phyloP scores from a whole-genome alignment of 1,140 invertebrate genomes.

The Musca vetustissima region DNA sequence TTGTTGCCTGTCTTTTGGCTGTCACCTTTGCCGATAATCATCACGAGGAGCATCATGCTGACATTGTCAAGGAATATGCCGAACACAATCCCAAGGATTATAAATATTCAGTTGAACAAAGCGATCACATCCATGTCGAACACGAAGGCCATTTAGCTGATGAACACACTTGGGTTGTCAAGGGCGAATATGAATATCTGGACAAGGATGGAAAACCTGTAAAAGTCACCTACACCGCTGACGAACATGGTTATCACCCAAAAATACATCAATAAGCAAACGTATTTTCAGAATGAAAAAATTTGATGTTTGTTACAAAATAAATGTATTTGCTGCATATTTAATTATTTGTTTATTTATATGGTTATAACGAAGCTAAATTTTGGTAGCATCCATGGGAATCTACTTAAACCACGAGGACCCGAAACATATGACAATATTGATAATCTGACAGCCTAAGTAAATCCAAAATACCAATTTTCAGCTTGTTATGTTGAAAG shows the following conservation, averaged over 20 bases:
- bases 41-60: slow-evolving; percentile 15
- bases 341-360: no score
- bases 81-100: slow-evolving; percentile 33
- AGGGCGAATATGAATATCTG: slow-evolving; percentile 68
- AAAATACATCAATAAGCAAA: slow-evolving; percentile 62
- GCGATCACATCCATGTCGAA: slow-evolving; percentile 9
- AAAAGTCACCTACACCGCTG: slow-evolving; percentile 68
- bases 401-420: no score
- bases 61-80: slow-evolving; percentile 30
- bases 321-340: no score
- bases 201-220: slow-evolving; percentile 70
- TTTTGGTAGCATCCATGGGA: no score
- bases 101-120: slow-evolving; percentile 31
- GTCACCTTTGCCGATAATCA: slow-evolving; percentile 4
- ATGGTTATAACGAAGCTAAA: no score
- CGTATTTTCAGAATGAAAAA: no score
- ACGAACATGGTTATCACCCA: slow-evolving; percentile 71
- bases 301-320: no score
- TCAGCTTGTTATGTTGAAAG: no score
- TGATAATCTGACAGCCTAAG: no score
- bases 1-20: slow-evolving; percentile 14
- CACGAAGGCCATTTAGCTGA: slow-evolving; percentile 1
- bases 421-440: no score
- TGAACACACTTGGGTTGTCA: slow-evolving; percentile 14
- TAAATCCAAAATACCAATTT: no score